Evolutionary conservation across 2,113 vertebrate species (phyloP), one percentile per base, ranked within the genome.

Genomic region (Cryptoleucopteryx plumbea): DNA sequence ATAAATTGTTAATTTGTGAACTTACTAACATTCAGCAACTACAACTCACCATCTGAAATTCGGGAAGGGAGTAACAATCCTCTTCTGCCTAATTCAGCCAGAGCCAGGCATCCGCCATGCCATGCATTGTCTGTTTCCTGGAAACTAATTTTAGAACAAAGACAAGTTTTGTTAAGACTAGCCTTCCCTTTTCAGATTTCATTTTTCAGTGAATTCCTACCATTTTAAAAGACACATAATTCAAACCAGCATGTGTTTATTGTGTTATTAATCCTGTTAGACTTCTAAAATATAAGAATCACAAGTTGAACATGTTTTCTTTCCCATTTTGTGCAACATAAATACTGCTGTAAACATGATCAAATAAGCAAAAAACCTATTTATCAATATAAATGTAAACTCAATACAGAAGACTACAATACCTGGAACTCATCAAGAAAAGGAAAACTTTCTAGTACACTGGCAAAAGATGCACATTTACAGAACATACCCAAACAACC

Each of bases 61-160:
- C 99, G 98, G 18, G 99, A 99, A 31, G 99, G 99, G 32, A 99
- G 98, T 86, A 99, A 95, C 91, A 99, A 97, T 71, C 99, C 99
- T 98, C 99, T 98, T 82, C 99, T 98, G 63, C 99, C 99, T 63
- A 99, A 98, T 88, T 99, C 99, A 6, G 99, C 99, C 92, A 99
- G 97, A 6, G 99, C 99, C 88, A 99, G 98, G 95, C 99, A 99
- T 55, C 99, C 99, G 0, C 99, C 99, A 9, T 99, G 99, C 99
- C 99, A 99, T 0, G 99, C 98, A 2, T 98, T 99, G 95, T 99
- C 99, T 0, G 99, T 99, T 94, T 99, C 99, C 97, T 99, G 99
- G 83, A 99, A 99, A 97, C 99, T 99, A 56, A 97, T 27, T 67
- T 6, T 10, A 94, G 40, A 86, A 94, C 43, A 96, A 34, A 88